Percentiles rank a stretch among this genome's conserved stretches.
Conservation (phyloP, 2,888 invertebrate genomes). For the Tipula lateralis region DNA sequence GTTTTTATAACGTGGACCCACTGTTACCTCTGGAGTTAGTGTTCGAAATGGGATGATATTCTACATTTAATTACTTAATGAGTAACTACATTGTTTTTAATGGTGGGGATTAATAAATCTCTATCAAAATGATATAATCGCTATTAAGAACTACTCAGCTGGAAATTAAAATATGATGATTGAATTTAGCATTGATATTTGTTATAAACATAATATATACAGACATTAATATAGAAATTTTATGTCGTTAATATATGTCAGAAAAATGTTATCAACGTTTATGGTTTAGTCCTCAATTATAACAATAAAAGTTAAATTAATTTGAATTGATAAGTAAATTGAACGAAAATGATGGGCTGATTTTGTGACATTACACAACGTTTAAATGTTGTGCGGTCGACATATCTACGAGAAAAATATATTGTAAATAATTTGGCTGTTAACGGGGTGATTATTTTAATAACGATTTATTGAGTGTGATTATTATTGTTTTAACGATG, state of each 20-base stretch:
- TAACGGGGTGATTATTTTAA: neutral
- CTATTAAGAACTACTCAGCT: neutral
- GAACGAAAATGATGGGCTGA: neutral
- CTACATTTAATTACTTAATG: neutral
- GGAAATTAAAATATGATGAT: neutral
- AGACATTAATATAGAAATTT: neutral
- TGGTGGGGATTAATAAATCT: constrained; percentile 6
- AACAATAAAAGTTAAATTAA: neutral
- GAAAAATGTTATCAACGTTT: neutral
- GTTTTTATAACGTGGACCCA: neutral
- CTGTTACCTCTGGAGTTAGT: neutral
- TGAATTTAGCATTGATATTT: neutral
- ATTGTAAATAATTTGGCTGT: neutral
- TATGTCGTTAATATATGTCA: constrained; percentile 19
- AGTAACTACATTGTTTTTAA: neutral
- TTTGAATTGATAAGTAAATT: constrained; percentile 24
- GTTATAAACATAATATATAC: neutral
- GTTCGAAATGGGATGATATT: neutral
- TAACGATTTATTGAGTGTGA: neutral
- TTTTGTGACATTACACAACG: neutral
- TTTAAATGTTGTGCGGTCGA: neutral
- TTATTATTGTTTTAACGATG: neutral
- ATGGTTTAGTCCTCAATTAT: neutral
- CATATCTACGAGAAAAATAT: neutral
- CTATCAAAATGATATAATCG: constrained; percentile 19